Evolutionary conservation across 2,888 invertebrate genomes (phyloP).

Genomic region (Holacanthella duospinosa): DNA sequence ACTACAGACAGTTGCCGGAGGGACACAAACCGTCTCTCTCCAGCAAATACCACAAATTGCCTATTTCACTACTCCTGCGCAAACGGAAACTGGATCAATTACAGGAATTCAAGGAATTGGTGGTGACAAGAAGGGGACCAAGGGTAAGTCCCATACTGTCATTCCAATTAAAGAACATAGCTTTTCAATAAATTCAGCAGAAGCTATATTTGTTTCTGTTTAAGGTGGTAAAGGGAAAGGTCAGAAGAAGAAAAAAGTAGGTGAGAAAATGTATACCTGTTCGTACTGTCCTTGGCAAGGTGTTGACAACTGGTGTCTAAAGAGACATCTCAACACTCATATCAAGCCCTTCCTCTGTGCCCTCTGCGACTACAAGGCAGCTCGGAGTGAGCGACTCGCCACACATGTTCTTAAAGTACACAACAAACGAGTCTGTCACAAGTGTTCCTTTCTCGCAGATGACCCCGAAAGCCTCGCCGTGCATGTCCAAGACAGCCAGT

Average conservation of each 20-base stretch:
- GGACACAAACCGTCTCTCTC: constrained; percentile 25
- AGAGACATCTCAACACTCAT: constrained; percentile 83
- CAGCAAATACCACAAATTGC: constrained; percentile 35
- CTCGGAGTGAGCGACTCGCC: constrained; percentile 75
- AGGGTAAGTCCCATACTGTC: constrained; percentile 18
- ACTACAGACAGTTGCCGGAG: constrained; percentile 38
- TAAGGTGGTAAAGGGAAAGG: constrained; percentile 38
- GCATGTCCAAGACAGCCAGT: constrained; percentile 52
- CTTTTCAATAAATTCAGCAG: neutral
- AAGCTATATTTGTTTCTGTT: neutral
- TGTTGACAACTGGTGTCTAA: constrained; percentile 86
- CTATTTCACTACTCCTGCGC: constrained; percentile 32
- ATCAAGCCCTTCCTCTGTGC: constrained; percentile 83
- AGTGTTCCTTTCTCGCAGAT: constrained; percentile 77
- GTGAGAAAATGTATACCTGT: constrained; percentile 68
- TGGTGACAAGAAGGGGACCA: constrained; percentile 26
- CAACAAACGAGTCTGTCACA: constrained; percentile 78
- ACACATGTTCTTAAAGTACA: constrained; percentile 86
- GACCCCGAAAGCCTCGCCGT: constrained; percentile 65
- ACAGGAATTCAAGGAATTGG: constrained; percentile 33
- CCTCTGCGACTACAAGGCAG: constrained; percentile 86
- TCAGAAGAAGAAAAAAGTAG: constrained; percentile 44
- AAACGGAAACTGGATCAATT: constrained; percentile 26
- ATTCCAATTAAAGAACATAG: neutral
- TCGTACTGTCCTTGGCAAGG: constrained; percentile 75